These are phyloP conservation scores for Bagarius yarrelli DNA, from an alignment of 2,113 vertebrate genomes.

Conservation along the genomic window DNA sequence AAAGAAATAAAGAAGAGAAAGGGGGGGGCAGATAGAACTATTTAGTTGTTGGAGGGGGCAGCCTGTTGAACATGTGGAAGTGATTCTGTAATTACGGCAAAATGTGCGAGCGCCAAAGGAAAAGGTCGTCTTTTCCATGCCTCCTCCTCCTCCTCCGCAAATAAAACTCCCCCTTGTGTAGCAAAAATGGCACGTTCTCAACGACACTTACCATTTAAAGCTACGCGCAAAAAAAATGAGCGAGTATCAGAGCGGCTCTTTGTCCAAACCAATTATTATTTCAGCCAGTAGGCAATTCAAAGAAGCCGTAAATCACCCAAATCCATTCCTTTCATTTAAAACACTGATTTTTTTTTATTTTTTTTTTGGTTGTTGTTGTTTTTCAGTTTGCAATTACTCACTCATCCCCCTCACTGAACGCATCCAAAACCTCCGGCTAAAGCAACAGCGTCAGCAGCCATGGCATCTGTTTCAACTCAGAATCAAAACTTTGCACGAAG, in stretches of 20 bases:
- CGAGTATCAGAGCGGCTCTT: conserved; percentile 12
- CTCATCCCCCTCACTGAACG: conserved; percentile 24
- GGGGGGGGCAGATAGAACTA: conserved; percentile 49
- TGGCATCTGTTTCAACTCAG: conserved; percentile 57
- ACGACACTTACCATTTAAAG: conserved; percentile 20
- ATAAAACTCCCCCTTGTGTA: conserved; percentile 73
- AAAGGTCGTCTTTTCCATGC: conserved; percentile 75
- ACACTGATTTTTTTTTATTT: not conserved
- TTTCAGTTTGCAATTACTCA: conserved; percentile 22
- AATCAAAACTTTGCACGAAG: conserved; percentile 56
- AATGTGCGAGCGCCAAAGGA: conserved; percentile 77
- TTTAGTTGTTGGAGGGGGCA: conserved; percentile 67
- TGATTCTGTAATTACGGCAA: conserved; percentile 81
- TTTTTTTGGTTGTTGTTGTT: not conserved
- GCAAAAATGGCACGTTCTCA: conserved; percentile 51
- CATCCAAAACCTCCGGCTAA: conserved; percentile 35
- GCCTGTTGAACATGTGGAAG: conserved; percentile 80
- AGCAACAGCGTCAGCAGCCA: conserved; percentile 51
- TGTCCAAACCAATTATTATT: not conserved
- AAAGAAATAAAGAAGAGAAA: conserved; percentile 35
- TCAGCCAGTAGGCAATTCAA: conserved; percentile 27
- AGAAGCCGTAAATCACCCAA: conserved; percentile 37
- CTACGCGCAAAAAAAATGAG: conserved; percentile 6
- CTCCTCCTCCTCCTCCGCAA: conserved; percentile 67
- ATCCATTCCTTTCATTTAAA: conserved; percentile 35